Base-by-base conservation (phyloP, 1,140 invertebrate genomes). In the Temnothorax curvispinosus region DNA sequence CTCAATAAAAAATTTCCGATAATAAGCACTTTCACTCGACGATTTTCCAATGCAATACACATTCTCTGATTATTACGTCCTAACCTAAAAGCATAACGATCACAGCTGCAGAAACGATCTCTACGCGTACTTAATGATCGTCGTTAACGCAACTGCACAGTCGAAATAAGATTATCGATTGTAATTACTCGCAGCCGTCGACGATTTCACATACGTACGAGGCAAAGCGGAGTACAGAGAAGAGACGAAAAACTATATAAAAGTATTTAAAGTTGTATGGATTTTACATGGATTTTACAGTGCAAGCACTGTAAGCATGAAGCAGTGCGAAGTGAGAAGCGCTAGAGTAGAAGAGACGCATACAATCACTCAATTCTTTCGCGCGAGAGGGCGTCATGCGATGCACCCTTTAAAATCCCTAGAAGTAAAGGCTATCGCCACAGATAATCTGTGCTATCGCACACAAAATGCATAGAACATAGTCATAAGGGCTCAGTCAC, bases 11-110 rank as follows among this genome's bases (percentile, higher is more conserved):
- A 87, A 69, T 82, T 56, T 27, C 54, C 27, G 21, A 47, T 84
- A 64, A 64, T 7, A 58, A 72, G 72, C 56, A 93, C 93, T 94
- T 94, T 94, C 93, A 93, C 93, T 90, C 85, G 82, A 89, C 13
- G 75, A 52, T 86, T 91, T 91, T 91, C 77, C 89, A 88, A 58
- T 35, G 38, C 38, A 69, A 54, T 85, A 84, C 89, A 93, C 35
- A 65, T 92, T 90, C 65, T 91, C 9, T 56, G 38, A 38, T 35
- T 1, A 54, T 52, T 41, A 35, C 65, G 65, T 88, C 56, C 81
- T 92, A 91, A 92, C 91, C 89, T 92, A 88, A 91, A 91, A 91
- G 27, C 35, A 8, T 41, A 41, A 65, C 35, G 21, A 9, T 47
- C 11, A 47, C 38, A 27, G 6, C 27, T 27, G 27, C 21, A 78